Evolutionary conservation across 2,888 invertebrate species (phyloP).

Genomic region (Melinaea menophilus): DNA sequence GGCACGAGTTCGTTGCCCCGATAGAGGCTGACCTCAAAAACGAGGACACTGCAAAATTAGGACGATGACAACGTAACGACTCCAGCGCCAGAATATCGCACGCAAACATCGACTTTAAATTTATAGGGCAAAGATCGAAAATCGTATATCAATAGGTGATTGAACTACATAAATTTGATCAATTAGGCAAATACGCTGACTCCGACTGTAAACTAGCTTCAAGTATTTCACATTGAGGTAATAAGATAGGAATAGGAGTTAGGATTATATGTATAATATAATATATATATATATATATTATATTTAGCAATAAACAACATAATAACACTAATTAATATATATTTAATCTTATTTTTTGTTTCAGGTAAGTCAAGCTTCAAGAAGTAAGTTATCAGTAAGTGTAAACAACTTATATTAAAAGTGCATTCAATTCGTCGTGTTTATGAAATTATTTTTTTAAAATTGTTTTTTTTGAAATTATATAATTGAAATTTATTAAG

Average conservation of each 20-base stretch:
- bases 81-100: slow-evolving; percentile 56
- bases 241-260: slow-evolving; percentile 44
- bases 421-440: too few relatives aligned
- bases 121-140: slow-evolving; percentile 40
- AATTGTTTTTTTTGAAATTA: too few relatives aligned
- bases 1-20: slow-evolving; percentile 78
- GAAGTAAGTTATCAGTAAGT: not conserved
- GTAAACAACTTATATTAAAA: not conserved
- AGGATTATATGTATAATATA: not conserved
- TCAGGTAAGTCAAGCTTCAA: slow-evolving; percentile 46
- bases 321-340: slow-evolving; percentile 8
- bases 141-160: slow-evolving; percentile 33
- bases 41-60: slow-evolving; percentile 83
- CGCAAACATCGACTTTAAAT: slow-evolving; percentile 52
- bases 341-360: slow-evolving; percentile 42
- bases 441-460: too few relatives aligned
- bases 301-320: not conserved
- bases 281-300: too few relatives aligned
- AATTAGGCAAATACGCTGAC: slow-evolving; percentile 78
- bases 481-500: too few relatives aligned
- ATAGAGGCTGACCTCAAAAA: slow-evolving; percentile 83
- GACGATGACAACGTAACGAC: slow-evolving; percentile 77
- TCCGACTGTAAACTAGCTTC: slow-evolving; percentile 65
- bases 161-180: slow-evolving; percentile 76
- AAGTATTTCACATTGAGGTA: slow-evolving; percentile 66